phyloP scores from a whole-genome alignment of 2,113 vertebrate species.

The Podarcis raffonei region DNA sequence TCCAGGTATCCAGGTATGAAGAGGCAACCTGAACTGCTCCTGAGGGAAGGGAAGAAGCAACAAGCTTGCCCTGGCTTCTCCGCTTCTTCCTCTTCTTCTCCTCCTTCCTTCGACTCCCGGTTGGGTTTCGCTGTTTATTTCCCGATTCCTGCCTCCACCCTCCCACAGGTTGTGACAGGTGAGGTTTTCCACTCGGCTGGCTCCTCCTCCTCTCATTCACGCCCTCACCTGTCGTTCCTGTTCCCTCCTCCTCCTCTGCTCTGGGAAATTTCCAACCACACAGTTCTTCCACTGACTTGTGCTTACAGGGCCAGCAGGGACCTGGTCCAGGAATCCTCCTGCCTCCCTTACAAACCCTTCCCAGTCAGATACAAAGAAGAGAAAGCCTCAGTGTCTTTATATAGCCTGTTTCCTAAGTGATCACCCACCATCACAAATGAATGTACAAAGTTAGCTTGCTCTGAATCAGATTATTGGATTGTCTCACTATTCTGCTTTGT shows the following conservation, averaged over 20 bases:
- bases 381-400: neutral
- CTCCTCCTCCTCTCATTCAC: neutral
- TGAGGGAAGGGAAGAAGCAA: neutral
- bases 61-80: neutral
- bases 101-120: neutral
- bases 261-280: neutral
- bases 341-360: neutral
- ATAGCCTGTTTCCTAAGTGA: neutral
- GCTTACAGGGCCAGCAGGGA: neutral
- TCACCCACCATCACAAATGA: neutral
- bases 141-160: slow-evolving; percentile 18
- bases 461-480: neutral
- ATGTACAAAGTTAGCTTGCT: neutral
- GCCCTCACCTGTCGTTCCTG: neutral
- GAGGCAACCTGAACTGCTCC: neutral
- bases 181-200: neutral
- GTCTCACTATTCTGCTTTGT: no score
- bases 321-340: no score
- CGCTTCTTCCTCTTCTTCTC: neutral
- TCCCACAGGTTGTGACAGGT: neutral
- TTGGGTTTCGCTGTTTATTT: slow-evolving; percentile 35
- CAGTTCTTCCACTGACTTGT: neutral
- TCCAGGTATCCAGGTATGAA: neutral
- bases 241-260: neutral
- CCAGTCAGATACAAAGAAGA: neutral